Evolutionary conservation across 2,797 vertebrate species (phyloP), one percentile per base, ranked within the genome.

Genomic region (Dendrocincla tyrannina): DNA sequence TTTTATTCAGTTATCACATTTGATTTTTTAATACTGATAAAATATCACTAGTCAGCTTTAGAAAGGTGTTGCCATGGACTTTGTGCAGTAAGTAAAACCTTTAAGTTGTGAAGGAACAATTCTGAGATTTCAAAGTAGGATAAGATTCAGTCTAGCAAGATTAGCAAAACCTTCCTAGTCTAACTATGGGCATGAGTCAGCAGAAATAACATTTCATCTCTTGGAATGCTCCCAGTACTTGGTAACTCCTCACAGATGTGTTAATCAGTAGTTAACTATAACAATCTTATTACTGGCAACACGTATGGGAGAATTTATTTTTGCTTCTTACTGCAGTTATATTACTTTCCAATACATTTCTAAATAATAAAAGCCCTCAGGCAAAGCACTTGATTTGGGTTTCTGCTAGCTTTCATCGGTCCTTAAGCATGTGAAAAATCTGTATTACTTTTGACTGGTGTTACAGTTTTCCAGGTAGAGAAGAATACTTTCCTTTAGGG

Each of bases 301-400:
- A 47, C 0, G 0, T 52, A 84, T 15, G 8, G 13, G 17, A 67
- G 35, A 94, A 83, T 18, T 67, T 86, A 42, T 77, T 89, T 96
- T 91, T 93, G 64, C 50, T 47, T 69, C 42, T 58, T 25, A 82
- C 52, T 87, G 74, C 35, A 96, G 41, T 64, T 83, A 67, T 44
- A 42, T 27, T 83, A 58, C 33, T 93, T 93, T 96, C 68, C 55
- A 90, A 80, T 63, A 85, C 3, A 67, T 88, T 93, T 73, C 17
- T 63, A 89, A 91, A 46, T 39, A 87, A 91, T 64, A 94, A 89
- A 73, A 93, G 8, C 52, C 79, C 87, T 91, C 55, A 72, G 68
- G 72, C 60, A 91, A 86, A 72, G 12, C 18, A 80, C 27, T 78
- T 91, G 52, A 85, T 93, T 92, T 91, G 30, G 17, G n/a, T 83